Evolutionary conservation across 1,140 invertebrate genomes (phyloP).

Genomic region (Lepidotrigona ventralis): DNA sequence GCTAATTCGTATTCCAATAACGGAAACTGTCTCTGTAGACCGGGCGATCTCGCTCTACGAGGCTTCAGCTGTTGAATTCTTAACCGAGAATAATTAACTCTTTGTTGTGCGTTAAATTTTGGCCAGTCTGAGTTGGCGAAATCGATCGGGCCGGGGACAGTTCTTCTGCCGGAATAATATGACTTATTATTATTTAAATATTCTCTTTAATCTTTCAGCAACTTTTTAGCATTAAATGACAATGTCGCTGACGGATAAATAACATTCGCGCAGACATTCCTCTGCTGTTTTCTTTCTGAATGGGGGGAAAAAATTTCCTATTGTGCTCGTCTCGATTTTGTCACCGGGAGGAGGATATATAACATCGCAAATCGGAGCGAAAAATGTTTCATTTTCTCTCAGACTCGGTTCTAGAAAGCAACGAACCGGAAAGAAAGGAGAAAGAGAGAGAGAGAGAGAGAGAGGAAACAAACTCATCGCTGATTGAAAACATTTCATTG

Average conservation of each 20-base stretch:
- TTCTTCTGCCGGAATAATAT: too few species aligned
- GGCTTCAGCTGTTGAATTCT: background rate
- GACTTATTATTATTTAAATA: too few species aligned
- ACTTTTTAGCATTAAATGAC: too few species aligned
- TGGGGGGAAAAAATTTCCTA: background rate
- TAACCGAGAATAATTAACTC: conserved; percentile 18
- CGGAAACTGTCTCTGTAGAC: background rate
- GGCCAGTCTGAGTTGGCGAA: background rate
- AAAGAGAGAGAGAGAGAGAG: background rate
- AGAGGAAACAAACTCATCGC: background rate
- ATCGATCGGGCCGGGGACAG: too few species aligned
- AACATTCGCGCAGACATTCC: background rate
- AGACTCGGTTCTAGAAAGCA: background rate
- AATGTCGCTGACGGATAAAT: too few species aligned
- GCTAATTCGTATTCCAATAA: conserved; percentile 39
- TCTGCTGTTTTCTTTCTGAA: background rate
- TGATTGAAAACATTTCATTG: background rate
- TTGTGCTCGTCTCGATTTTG: background rate
- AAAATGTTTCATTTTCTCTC: background rate
- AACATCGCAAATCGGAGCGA: background rate
- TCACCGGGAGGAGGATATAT: too few species aligned
- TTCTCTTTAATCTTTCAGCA: too few species aligned
- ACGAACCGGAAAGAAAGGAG: background rate
- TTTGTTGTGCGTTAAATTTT: conserved; percentile 1
- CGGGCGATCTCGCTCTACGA: background rate